phyloP scores from a whole-genome alignment of 2,113 vertebrate genomes.

The Narcine bancroftii region DNA sequence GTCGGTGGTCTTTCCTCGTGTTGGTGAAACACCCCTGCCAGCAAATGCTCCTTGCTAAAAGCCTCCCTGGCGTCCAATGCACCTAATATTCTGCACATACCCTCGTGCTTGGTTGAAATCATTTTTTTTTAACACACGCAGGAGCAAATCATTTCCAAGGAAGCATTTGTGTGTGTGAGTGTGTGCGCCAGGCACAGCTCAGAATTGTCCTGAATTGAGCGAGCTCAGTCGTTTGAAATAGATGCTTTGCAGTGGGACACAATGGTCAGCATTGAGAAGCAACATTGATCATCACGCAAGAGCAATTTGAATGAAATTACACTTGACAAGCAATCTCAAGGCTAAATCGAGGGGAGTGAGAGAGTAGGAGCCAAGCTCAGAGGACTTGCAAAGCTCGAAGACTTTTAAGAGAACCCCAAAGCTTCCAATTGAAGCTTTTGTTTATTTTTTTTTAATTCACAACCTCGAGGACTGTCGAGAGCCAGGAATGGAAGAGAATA shows the following conservation, averaged over 20 bases:
- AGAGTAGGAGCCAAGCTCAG: constrained; percentile 58
- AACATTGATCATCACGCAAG: constrained; percentile 77
- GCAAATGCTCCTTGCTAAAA: constrained; percentile 58
- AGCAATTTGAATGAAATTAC: constrained; percentile 84
- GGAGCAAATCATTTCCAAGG: constrained; percentile 50
- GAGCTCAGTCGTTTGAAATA: constrained; percentile 60
- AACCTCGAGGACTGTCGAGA: constrained; percentile 55
- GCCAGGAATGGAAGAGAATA: constrained; percentile 92
- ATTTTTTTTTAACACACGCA: constrained; percentile 58
- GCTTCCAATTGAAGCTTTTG: constrained; percentile 61
- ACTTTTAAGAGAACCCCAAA: constrained; percentile 53
- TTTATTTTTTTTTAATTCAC: constrained; percentile 62
- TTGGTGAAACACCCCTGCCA: constrained; percentile 58
- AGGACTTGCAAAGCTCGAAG: constrained; percentile 63
- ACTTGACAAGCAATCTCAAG: constrained; percentile 79
- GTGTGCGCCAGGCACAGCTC: constrained; percentile 50
- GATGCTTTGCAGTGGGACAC: constrained; percentile 66
- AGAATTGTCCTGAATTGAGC: constrained; percentile 56
- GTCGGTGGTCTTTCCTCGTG: constrained; percentile 55
- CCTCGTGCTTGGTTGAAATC: constrained; percentile 49
- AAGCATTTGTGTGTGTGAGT: constrained; percentile 41
- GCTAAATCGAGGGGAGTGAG: constrained; percentile 61
- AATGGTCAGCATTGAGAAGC: constrained; percentile 79
- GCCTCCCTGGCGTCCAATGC: constrained; percentile 57
- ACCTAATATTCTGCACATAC: constrained; percentile 55